Evolutionary conservation across 2,113 vertebrate species (phyloP).

Genomic region (zebrafish (Danio rerio)): GRCz12tu NC_133200.1:21153501-21154000

Average conservation of each 20-base stretch:
- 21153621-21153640: not conserved
- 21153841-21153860: constrained; percentile 88
- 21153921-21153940: no score
- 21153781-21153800: constrained; percentile 96
- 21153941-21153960: no score
- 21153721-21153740: constrained; percentile 14
- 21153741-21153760: not conserved
- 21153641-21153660: not conserved
- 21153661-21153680: not conserved
- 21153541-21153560: not conserved
- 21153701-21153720: no score
- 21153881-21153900: constrained; percentile 83
- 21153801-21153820: constrained; percentile 87
- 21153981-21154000: constrained; percentile 10
- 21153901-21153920: constrained; percentile 73
- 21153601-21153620: not conserved
- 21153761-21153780: constrained; percentile 63
- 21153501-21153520: not conserved
- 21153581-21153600: not conserved
- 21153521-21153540: not conserved
- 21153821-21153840: constrained; percentile 87
- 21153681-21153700: no score
- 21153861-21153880: constrained; percentile 89
- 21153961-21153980: not conserved
- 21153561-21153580: not conserved